phyloP scores from a whole-genome alignment of 2,113 vertebrate species.

The Prinia subflava region DNA sequence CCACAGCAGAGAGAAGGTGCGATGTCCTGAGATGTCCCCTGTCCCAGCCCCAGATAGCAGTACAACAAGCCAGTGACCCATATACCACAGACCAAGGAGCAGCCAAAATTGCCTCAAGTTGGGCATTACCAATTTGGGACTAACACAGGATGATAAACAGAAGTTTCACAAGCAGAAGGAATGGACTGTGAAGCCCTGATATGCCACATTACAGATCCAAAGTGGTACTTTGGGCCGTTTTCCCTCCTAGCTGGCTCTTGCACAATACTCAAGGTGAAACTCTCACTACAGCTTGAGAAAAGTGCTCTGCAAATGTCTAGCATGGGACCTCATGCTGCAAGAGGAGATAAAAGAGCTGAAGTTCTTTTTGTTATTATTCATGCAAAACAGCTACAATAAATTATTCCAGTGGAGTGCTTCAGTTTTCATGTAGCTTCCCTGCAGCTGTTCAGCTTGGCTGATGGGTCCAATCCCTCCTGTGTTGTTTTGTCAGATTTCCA shows the following conservation, averaged over 20 bases:
- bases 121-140: not conserved
- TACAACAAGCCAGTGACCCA: not conserved
- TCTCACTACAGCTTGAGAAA: not conserved
- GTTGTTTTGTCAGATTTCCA: conserved; percentile 26
- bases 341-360: not conserved
- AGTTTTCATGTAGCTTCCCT: not conserved
- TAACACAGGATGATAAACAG: not conserved
- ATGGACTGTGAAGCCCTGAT: not conserved
- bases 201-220: not conserved
- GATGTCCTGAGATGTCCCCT: not conserved
- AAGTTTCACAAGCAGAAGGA: not conserved
- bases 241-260: not conserved
- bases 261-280: not conserved
- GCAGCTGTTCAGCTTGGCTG: conserved; percentile 16
- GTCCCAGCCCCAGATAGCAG: not conserved
- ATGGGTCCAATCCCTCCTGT: not conserved
- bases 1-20: not conserved
- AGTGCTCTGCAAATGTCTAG: not conserved
- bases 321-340: not conserved
- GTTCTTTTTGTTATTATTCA: conserved; percentile 7
- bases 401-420: not conserved
- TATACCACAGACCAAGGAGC: not conserved
- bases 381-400: not conserved
- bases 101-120: not conserved
- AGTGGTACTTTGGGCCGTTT: not conserved